phyloP scores from a whole-genome alignment of 2,113 vertebrate genomes.

The Paramormyrops kingsleyae region DNA sequence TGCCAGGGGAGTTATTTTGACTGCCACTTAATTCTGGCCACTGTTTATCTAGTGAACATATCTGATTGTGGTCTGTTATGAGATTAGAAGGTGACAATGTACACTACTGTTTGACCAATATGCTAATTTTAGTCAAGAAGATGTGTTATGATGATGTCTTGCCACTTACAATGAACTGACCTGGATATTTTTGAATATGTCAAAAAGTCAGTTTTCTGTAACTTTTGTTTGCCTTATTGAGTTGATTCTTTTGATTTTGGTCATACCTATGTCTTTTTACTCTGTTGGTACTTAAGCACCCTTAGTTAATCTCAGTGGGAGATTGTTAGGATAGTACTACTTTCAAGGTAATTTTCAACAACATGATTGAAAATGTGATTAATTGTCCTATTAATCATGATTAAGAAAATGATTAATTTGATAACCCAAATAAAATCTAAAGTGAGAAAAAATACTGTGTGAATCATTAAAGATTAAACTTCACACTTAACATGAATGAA shows the following conservation, averaged over 20 bases:
- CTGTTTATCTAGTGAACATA: background rate
- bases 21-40: background rate
- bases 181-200: background rate
- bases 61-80: background rate
- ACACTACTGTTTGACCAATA: background rate
- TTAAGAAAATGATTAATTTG: background rate
- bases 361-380: background rate
- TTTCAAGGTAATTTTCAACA: background rate
- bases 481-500: background rate
- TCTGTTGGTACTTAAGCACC: background rate
- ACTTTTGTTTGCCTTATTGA: background rate
- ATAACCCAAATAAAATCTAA: background rate
- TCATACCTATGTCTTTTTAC: background rate
- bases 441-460: background rate
- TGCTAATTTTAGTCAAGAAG: background rate
- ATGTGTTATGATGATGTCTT: background rate
- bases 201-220: background rate
- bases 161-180: background rate
- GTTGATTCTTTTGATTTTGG: background rate
- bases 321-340: background rate
- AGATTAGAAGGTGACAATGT: background rate
- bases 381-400: background rate
- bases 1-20: background rate
- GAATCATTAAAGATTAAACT: background rate
- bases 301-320: background rate